Conservation (phyloP, 2,888 invertebrate genomes). For the Carpatolechia fugitivella region DNA sequence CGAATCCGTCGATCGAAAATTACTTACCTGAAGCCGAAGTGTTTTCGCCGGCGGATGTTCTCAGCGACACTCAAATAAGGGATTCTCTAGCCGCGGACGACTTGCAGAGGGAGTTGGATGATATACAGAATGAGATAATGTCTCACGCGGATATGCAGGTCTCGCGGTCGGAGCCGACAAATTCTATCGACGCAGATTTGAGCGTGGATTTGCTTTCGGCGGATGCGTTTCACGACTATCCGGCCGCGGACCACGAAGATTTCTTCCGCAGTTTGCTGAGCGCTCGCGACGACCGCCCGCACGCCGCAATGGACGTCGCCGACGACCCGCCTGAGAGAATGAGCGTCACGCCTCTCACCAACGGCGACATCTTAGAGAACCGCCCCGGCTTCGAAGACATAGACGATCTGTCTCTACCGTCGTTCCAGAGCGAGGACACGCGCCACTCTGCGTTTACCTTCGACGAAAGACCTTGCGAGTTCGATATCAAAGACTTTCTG, state of each 20-base stretch:
- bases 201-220: conserved; percentile 49
- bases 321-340: conserved; percentile 59
- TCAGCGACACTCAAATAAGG: conserved; percentile 48
- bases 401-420: conserved; percentile 66
- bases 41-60: conserved; percentile 56
- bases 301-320: conserved; percentile 58
- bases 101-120: conserved; percentile 63
- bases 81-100: conserved; percentile 65
- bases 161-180: conserved; percentile 30
- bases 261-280: conserved; percentile 62
- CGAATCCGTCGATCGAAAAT: conserved; percentile 57
- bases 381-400: conserved; percentile 67
- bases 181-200: conserved; percentile 54
- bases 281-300: conserved; percentile 49
- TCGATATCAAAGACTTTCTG: conserved; percentile 82
- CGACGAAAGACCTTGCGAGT: conserved; percentile 57
- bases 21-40: conserved; percentile 42
- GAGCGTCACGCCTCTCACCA: conserved; percentile 61
- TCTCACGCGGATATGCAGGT: conserved; percentile 51
- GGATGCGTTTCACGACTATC: conserved; percentile 59
- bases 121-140: conserved; percentile 71
- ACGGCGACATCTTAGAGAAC: conserved; percentile 66
- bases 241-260: conserved; percentile 58
- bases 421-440: conserved; percentile 62
- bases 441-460: conserved; percentile 42